A percentile compares a stretch with the other conserved stretches of the same genome.
Conservation (phyloP, 2,113 vertebrate species). For the Nicator chloris region DNA sequence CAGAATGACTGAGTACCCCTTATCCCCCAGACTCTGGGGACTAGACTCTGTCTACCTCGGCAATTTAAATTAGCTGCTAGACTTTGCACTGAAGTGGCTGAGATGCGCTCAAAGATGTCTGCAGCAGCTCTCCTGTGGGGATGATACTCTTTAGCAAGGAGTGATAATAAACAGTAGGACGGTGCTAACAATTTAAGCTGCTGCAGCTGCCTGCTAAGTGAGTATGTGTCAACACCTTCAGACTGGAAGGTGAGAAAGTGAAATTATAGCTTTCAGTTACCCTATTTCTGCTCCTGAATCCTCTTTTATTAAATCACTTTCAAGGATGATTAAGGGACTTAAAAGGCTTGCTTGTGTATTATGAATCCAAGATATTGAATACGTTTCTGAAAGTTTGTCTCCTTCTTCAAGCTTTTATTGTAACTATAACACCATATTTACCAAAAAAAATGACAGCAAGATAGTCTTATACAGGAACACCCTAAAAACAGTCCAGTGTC, state of each 20-base stretch:
- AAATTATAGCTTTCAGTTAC: conserved; percentile 32
- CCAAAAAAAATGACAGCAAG: background rate
- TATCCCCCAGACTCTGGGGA: background rate
- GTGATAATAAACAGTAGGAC: conserved; percentile 61
- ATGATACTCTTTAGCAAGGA: conserved; percentile 34
- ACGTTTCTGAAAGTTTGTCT: background rate
- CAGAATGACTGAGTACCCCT: background rate
- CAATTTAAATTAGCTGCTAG: background rate
- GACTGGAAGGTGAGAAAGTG: conserved; percentile 51
- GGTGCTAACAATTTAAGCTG: conserved; percentile 58
- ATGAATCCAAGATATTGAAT: background rate
- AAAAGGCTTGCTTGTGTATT: background rate
- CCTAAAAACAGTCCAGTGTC: background rate
- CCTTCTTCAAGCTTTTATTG: background rate
- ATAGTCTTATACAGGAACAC: background rate
- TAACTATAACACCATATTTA: background rate
- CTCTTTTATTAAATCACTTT: conserved; percentile 10
- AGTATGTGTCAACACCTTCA: conserved; percentile 51
- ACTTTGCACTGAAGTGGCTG: background rate
- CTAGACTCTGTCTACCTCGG: background rate
- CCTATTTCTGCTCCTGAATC: conserved; percentile 35
- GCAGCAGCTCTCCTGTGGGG: conserved; percentile 2
- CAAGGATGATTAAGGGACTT: background rate
- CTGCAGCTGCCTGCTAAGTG: conserved; percentile 62
- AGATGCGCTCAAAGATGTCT: background rate